Conservation (phyloP, 2,797 vertebrate genomes). For the Fundulus diaphanus region DNA sequence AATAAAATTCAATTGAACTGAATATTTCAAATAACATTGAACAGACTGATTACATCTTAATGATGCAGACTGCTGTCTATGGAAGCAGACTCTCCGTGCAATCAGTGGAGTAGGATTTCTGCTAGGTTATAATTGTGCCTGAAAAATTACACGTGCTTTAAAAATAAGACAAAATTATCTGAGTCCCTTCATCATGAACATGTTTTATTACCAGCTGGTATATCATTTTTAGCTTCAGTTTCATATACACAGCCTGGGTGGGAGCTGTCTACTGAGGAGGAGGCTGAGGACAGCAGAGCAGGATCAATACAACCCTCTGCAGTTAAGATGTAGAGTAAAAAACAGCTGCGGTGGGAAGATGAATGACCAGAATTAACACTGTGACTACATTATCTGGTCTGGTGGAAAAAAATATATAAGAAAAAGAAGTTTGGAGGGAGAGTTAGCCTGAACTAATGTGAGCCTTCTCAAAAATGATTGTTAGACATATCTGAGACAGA, state of each 20-base stretch:
- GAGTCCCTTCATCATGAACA: slow-evolving; percentile 22
- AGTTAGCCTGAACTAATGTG: background rate
- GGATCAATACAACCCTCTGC: slow-evolving; percentile 63
- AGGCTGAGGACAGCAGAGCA: slow-evolving; percentile 28
- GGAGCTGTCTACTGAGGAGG: slow-evolving; percentile 20
- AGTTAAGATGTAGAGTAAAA: slow-evolving; percentile 55
- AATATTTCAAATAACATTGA: slow-evolving; percentile 11
- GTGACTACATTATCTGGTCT: slow-evolving; percentile 25
- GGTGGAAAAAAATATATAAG: background rate
- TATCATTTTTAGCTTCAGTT: slow-evolving; percentile 37
- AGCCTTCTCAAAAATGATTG: background rate
- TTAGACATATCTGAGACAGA: background rate
- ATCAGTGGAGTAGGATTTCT: slow-evolving; percentile 24
- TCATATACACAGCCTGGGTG: slow-evolving; percentile 22
- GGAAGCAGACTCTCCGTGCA: background rate
- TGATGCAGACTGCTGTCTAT: slow-evolving; percentile 2
- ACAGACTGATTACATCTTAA: slow-evolving; percentile 12
- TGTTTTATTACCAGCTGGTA: slow-evolving; percentile 32
- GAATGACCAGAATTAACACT: slow-evolving; percentile 56
- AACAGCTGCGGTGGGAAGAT: slow-evolving; percentile 54
- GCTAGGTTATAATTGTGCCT: background rate
- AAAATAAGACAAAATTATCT: slow-evolving; percentile 38
- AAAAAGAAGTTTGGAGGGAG: background rate
- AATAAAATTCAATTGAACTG: no score
- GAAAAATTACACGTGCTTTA: background rate